These are phyloP conservation scores for Spilarctia lutea DNA, from an alignment of 2,888 invertebrate species.

Conservation along the genomic window DNA sequence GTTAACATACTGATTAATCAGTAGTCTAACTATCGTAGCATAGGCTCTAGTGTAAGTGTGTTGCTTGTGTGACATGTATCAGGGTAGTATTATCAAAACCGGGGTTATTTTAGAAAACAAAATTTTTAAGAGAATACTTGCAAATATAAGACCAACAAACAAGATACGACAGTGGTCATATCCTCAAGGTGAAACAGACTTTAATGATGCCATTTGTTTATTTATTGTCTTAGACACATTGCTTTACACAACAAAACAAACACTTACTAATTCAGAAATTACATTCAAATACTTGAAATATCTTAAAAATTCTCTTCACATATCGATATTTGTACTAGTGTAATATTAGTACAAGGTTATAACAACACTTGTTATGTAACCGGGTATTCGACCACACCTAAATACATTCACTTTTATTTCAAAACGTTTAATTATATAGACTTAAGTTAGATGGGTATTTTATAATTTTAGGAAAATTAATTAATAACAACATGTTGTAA, in stretches of 20 bases:
- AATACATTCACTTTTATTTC: constrained; percentile 19
- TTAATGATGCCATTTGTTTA: neutral
- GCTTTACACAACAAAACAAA: constrained; percentile 2
- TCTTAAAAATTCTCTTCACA: neutral
- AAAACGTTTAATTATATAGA: constrained; percentile 13
- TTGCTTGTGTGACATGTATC: too few species aligned
- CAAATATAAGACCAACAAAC: neutral
- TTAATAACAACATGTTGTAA: neutral
- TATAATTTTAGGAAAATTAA: constrained; percentile 3
- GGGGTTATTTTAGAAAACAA: too few species aligned
- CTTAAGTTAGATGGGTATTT: constrained; percentile 5
- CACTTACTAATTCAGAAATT: constrained; percentile 1
- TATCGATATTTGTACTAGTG: constrained; percentile 14
- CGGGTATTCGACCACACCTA: constrained; percentile 7
- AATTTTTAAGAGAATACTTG: neutral
- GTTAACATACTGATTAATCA: too few species aligned
- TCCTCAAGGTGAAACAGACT: neutral
- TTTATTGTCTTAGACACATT: neutral
- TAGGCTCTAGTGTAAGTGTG: too few species aligned
- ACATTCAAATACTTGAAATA: constrained; percentile 6
- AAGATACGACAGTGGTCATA: neutral
- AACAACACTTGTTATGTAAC: constrained; percentile 12
- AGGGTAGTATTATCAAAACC: too few species aligned
- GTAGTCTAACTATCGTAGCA: too few species aligned
- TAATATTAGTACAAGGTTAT: constrained; percentile 8